phyloP scores from a whole-genome alignment of 2,888 invertebrate genomes.

The Drosophila birchii region DNA sequence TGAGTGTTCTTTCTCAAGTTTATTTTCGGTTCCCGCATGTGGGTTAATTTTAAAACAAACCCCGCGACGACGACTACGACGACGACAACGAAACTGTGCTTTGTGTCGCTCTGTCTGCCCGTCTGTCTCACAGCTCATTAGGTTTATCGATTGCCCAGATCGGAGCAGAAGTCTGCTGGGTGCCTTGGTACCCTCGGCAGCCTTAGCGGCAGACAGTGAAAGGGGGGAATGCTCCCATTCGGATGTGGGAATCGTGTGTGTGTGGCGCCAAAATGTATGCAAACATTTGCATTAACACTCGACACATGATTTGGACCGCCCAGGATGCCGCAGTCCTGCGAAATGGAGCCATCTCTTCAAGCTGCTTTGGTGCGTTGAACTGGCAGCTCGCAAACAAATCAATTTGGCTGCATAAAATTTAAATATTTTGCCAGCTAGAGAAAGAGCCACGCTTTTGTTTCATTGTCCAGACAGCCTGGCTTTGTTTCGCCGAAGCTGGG shows the following conservation, averaged over 20 bases:
- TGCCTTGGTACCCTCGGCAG: neutral
- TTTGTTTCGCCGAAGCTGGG: slow-evolving; percentile 33
- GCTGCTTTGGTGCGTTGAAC: slow-evolving; percentile 54
- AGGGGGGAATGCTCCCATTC: slow-evolving; percentile 3
- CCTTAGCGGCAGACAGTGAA: slow-evolving; percentile 6
- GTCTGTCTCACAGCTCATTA: slow-evolving; percentile 69
- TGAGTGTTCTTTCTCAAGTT: slow-evolving; percentile 21
- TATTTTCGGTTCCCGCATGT: slow-evolving; percentile 35
- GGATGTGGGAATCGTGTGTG: slow-evolving; percentile 26
- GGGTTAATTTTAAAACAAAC: slow-evolving; percentile 48
- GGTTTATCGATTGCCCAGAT: slow-evolving; percentile 63
- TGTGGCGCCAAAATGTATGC: slow-evolving; percentile 51
- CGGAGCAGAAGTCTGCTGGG: slow-evolving; percentile 20
- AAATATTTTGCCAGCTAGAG: slow-evolving; percentile 59
- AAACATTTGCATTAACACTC: slow-evolving; percentile 54
- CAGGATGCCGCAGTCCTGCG: slow-evolving; percentile 15
- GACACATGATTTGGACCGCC: slow-evolving; percentile 22
- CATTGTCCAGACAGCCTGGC: slow-evolving; percentile 50
- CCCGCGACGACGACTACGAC: slow-evolving; percentile 6
- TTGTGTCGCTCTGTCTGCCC: slow-evolving; percentile 17
- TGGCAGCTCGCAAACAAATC: slow-evolving; percentile 56
- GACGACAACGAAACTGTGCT: neutral
- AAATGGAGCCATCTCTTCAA: neutral
- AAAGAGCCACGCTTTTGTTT: slow-evolving; percentile 38
- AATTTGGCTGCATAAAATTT: slow-evolving; percentile 71